A percentile compares a stretch with the other conserved stretches of the same genome.
Conservation (phyloP, 2,888 invertebrate genomes). For the Epinotia nisella region DNA sequence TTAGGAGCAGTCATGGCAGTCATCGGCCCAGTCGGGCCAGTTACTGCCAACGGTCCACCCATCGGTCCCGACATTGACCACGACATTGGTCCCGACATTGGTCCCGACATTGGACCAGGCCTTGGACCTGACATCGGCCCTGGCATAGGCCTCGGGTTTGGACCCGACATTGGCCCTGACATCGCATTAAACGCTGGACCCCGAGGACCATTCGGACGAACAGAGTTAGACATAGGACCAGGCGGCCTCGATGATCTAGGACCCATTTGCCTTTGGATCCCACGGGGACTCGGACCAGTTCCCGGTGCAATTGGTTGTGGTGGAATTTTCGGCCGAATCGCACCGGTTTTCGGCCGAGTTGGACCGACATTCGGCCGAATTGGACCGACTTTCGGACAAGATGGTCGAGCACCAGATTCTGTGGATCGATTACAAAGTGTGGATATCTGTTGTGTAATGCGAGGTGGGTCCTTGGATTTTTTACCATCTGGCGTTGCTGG, state of each 20-base stretch:
- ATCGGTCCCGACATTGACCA: neutral
- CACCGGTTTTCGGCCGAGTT: constrained; percentile 5
- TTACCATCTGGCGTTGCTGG: constrained; percentile 8
- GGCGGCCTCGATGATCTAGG: neutral
- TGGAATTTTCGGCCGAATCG: constrained; percentile 40
- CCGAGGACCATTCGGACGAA: neutral
- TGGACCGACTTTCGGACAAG: constrained; percentile 11
- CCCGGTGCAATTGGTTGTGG: constrained; percentile 19
- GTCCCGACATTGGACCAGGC: neutral
- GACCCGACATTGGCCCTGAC: neutral
- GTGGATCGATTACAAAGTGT: constrained; percentile 14
- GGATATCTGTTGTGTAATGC: constrained; percentile 2
- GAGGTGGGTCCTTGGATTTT: neutral
- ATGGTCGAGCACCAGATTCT: constrained; percentile 14
- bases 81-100: constrained; percentile 2
- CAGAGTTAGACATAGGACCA: neutral
- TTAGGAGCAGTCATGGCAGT: constrained; percentile 8
- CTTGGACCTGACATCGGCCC: neutral
- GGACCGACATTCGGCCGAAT: constrained; percentile 44
- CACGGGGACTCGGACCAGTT: constrained; percentile 1
- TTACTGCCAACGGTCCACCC: constrained; percentile 1
- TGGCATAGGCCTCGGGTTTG: neutral
- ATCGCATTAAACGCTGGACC: constrained; percentile 7
- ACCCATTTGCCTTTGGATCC: constrained; percentile 12
- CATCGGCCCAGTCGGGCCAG: constrained; percentile 1